Evolutionary conservation across 2,888 invertebrate genomes (phyloP).

Genomic region (Plagodis dolabraria): DNA sequence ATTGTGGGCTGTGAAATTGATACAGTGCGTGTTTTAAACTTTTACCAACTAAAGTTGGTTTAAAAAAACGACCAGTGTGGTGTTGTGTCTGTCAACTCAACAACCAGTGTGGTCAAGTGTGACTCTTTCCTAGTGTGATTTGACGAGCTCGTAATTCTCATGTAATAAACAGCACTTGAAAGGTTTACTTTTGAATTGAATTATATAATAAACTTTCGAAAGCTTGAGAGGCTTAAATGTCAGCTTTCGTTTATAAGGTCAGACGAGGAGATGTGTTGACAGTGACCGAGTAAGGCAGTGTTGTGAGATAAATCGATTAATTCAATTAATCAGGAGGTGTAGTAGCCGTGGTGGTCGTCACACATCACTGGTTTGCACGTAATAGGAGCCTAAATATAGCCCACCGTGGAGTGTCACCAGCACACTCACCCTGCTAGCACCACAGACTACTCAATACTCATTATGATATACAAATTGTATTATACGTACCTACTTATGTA

Average conservation of each 20-base stretch:
- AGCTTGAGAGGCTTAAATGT: conserved; percentile 52
- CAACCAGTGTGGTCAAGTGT: background rate
- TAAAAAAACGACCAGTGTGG: background rate
- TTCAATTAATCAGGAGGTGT: conserved; percentile 61
- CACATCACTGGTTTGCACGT: conserved; percentile 61
- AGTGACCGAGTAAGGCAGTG: conserved; percentile 59
- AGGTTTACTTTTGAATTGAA: conserved; percentile 27
- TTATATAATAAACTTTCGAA: conserved; percentile 48
- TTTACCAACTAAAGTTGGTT: background rate
- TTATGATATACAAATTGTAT: background rate
- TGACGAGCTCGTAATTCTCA: conserved; percentile 25
- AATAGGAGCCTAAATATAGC: conserved; percentile 72
- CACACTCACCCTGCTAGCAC: conserved; percentile 58
- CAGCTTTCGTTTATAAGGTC: conserved; percentile 57
- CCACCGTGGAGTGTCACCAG: conserved; percentile 43
- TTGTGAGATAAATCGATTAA: conserved; percentile 65
- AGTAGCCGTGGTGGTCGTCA: conserved; percentile 65
- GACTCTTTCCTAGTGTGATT: conserved; percentile 1
- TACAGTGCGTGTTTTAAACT: conserved; percentile 11
- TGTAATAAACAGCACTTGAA: conserved; percentile 28
- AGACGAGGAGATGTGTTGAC: conserved; percentile 45
- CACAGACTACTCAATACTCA: conserved; percentile 37
- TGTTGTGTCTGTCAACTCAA: background rate
- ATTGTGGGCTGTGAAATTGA: conserved; percentile 31
- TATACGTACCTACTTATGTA: background rate